Conservation (phyloP, 2,113 vertebrate genomes). For the Pycnonotus jocosus region DNA sequence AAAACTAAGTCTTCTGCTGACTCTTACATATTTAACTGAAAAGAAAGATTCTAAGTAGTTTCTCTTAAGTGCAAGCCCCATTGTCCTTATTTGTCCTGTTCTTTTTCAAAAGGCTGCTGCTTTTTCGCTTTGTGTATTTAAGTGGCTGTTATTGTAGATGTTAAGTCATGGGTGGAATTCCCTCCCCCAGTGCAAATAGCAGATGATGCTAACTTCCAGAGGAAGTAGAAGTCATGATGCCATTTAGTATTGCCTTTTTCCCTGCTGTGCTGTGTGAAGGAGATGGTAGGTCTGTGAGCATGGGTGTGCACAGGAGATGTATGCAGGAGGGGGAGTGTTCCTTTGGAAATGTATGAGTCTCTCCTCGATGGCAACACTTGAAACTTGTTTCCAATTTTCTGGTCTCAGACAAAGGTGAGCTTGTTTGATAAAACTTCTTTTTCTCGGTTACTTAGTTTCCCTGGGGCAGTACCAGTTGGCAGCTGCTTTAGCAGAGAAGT, state of each 20-base stretch:
- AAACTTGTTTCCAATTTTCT: not conserved
- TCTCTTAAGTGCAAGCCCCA: not conserved
- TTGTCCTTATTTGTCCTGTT: not conserved
- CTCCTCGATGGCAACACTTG: not conserved
- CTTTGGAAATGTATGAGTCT: not conserved
- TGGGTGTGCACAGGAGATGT: accelerated
- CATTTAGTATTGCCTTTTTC: not conserved
- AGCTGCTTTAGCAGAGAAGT: constrained; percentile 92
- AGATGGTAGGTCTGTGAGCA: not conserved
- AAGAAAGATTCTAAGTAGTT: not conserved
- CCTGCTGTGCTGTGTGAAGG: not conserved
- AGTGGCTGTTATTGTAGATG: not conserved
- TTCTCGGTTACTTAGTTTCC: constrained; percentile 74
- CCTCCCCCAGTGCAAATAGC: not conserved
- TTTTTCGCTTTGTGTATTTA: not conserved
- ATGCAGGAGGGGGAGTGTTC: not conserved
- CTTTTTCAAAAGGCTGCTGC: not conserved
- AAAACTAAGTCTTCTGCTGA: not conserved
- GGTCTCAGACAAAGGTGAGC: not conserved
- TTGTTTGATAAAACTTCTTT: not conserved
- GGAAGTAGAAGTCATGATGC: not conserved
- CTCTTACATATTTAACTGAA: not conserved
- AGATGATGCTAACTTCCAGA: not conserved
- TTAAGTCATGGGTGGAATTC: not conserved
- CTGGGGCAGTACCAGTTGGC: constrained; percentile 89